Percentiles rank a stretch among this genome's conserved stretches.
phyloP scores from a whole-genome alignment of 2,888 invertebrate species.

The Drosophila antonietae region DNA sequence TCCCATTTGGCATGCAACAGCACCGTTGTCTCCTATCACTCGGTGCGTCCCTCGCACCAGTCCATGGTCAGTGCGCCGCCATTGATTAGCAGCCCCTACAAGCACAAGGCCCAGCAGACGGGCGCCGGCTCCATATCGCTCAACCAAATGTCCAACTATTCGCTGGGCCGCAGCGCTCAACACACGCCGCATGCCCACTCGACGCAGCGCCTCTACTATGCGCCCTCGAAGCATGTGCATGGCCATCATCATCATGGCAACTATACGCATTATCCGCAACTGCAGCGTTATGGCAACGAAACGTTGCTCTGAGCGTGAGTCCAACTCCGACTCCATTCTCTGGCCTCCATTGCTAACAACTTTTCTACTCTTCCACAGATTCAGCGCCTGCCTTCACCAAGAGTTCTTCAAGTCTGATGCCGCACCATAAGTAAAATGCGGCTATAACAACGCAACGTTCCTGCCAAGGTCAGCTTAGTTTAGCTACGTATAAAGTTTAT shows the following conservation, averaged over 20 bases:
- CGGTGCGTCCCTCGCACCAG: constrained; percentile 74
- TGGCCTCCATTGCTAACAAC: too few relatives aligned
- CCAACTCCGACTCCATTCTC: fast-evolving
- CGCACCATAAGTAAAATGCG: constrained; percentile 26
- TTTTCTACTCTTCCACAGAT: not conserved
- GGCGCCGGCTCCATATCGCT: constrained; percentile 71
- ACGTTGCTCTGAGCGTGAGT: constrained; percentile 77
- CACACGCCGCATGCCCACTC: constrained; percentile 42
- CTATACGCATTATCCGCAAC: constrained; percentile 62
- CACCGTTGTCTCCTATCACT: constrained; percentile 82
- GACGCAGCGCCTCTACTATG: constrained; percentile 71
- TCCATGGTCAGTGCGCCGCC: constrained; percentile 68
- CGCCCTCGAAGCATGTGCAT: constrained; percentile 56
- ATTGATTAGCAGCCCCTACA: constrained; percentile 57
- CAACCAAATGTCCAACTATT: constrained; percentile 80
- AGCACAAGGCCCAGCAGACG: constrained; percentile 46
- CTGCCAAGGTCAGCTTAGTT: constrained; percentile 42
- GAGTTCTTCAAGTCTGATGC: constrained; percentile 52
- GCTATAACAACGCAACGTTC: constrained; percentile 50
- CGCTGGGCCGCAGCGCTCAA: constrained; percentile 66
- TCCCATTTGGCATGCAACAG: constrained; percentile 79
- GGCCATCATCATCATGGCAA: constrained; percentile 38
- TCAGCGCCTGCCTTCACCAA: not conserved
- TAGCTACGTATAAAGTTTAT: constrained; percentile 9
- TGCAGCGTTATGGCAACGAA: constrained; percentile 81